Base-by-base conservation (phyloP, 35 echinoderm and acorn worm species). In the Chiridota heheva region DNA sequence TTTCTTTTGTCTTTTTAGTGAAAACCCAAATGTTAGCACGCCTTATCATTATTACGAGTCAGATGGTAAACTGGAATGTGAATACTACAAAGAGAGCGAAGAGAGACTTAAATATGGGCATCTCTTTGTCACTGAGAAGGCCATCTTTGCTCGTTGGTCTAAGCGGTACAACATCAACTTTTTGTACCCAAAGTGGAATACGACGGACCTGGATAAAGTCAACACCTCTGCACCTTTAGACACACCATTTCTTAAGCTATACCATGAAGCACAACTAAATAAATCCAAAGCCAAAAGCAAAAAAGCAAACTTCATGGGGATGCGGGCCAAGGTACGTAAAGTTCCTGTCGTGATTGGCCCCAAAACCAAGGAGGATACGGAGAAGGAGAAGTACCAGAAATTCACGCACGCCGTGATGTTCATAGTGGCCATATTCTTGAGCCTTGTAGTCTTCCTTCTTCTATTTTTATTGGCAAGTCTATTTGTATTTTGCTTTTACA, bases 381-480 rank as follows among this genome's bases (percentile, higher is more conserved):
- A 90, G 61, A 86, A 86, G 59, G 88, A 90, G 77, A 96, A 96
- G 56, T 96, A 96, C 63, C 82, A 86, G 63, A 85, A 90, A 77
- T 90, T 96, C 58, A 90, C 92, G 26, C 88, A 90, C 16, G 92
- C 87, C 38, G 84, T 96, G 42, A 96, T 96, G 92, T 86, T 96
- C 59, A 96, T 96, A 22, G 88, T 96, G 6, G 92, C 92, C 29
- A 87, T 96, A 38, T 96, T 96, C 63, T 62, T 96, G 7, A 96
- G 92, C 71, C 65, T 96, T 4, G 92, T 96, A 2, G 92, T 90
- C 41, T 96, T 96, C 73, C 88, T 96, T 2, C 76, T 96, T 18
- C 87, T 96, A 12, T 96, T 96, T 58, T 84, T 96, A 48, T 73
- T 96, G 77, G 87, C 88, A 86, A 96, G 92, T 96, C 69, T 96